Evolutionary conservation across 2,797 vertebrate genomes (phyloP).

Genomic region (Galaxias olidus): DNA sequence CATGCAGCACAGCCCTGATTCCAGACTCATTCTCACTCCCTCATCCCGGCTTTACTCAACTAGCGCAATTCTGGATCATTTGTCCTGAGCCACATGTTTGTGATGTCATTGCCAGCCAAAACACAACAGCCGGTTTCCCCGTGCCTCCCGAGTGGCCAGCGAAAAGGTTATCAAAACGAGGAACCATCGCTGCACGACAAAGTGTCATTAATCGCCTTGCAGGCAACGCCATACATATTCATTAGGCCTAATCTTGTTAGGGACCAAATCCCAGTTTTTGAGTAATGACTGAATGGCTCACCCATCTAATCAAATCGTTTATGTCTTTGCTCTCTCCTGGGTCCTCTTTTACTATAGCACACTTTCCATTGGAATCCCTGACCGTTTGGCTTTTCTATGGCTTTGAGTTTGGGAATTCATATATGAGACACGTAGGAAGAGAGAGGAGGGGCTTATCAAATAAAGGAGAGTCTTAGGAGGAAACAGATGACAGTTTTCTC

Average conservation of each 20-base stretch:
- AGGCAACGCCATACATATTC: slow-evolving; percentile 38
- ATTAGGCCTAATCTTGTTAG: slow-evolving; percentile 45
- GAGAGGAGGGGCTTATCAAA: slow-evolving; percentile 26
- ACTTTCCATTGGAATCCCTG: slow-evolving; percentile 17
- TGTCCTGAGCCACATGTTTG: slow-evolving; percentile 22
- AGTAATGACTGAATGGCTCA: slow-evolving; percentile 38
- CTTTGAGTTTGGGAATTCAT: slow-evolving; percentile 13
- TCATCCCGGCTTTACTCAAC: slow-evolving; percentile 42
- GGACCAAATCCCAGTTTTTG: slow-evolving; percentile 33
- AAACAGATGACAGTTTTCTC: slow-evolving; percentile 23
- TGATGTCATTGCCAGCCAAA: slow-evolving; percentile 28
- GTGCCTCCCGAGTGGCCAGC: no score
- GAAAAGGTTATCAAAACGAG: slow-evolving; percentile 35
- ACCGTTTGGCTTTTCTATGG: slow-evolving; percentile 19
- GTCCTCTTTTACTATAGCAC: slow-evolving; percentile 26
- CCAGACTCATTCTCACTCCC: slow-evolving; percentile 25
- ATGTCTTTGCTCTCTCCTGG: slow-evolving; percentile 14
- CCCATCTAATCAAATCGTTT: slow-evolving; percentile 44
- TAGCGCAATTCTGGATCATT: slow-evolving; percentile 31
- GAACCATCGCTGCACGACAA: slow-evolving; percentile 24
- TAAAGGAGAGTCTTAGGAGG: slow-evolving; percentile 32
- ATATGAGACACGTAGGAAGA: slow-evolving; percentile 13
- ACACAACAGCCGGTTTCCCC: slow-evolving; percentile 42
- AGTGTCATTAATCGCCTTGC: slow-evolving; percentile 42
- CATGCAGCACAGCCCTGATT: slow-evolving; percentile 16